Evolutionary conservation across 2,797 vertebrate genomes (phyloP).

Genomic region (Sciurus carolinensis): DNA sequence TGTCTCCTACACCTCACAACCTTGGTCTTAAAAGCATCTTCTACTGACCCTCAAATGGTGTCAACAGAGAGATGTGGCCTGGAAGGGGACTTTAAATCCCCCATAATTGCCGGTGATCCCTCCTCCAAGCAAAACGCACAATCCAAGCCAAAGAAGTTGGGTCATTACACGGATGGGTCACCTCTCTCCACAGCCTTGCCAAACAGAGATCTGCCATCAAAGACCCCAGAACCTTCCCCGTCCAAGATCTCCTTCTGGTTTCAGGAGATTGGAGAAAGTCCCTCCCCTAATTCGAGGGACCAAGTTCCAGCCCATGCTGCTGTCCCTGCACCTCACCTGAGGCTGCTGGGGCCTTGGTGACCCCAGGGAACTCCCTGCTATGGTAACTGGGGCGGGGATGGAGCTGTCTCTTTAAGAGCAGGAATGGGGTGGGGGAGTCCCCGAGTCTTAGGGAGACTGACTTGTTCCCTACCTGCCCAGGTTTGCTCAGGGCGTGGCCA

Average conservation of each 20-base stretch:
- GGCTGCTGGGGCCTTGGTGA: neutral
- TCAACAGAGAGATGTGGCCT: neutral
- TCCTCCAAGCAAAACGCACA: neutral
- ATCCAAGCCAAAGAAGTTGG: neutral
- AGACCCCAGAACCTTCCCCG: neutral
- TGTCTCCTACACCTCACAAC: neutral
- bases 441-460: slow-evolving; percentile 56
- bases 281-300: no score
- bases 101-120: neutral
- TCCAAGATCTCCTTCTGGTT: neutral
- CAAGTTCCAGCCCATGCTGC: neutral
- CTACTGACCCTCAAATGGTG: neutral
- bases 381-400: neutral
- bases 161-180: accelerated
- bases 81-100: neutral
- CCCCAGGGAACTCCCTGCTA: neutral
- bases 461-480: slow-evolving; percentile 81
- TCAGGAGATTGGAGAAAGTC: neutral
- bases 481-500: slow-evolving; percentile 85
- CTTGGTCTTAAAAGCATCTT: neutral
- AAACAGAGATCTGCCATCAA: neutral
- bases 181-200: neutral
- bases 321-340: neutral
- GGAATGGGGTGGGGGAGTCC: slow-evolving; percentile 45
- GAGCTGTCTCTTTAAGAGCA: slow-evolving; percentile 83